Evolutionary conservation across 2,797 vertebrate species (phyloP).

Genomic region (Channa striata): DNA sequence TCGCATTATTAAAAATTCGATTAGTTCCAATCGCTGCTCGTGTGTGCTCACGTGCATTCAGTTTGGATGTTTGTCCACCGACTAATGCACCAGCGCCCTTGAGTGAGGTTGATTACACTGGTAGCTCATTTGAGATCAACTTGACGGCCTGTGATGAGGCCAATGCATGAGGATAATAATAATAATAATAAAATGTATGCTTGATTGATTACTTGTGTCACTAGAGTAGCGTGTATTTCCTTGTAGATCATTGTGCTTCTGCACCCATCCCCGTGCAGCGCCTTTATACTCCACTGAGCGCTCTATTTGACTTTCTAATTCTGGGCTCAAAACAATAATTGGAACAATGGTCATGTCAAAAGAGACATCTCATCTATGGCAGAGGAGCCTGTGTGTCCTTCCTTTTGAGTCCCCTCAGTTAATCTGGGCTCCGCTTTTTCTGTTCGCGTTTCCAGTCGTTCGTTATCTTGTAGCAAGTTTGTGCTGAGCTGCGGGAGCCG

Average conservation of each 20-base stretch:
- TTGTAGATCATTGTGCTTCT: conserved; percentile 42
- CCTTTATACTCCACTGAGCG: conserved; percentile 26
- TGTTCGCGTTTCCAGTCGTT: conserved; percentile 39
- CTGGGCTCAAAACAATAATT: conserved; percentile 44
- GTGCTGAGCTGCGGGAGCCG: conserved; percentile 17
- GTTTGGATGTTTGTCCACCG: background rate
- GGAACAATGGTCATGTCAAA: conserved; percentile 45
- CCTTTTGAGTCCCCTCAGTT: conserved; percentile 8
- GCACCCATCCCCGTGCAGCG: conserved; percentile 19
- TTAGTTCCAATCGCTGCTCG: conserved; percentile 16
- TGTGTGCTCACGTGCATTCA: conserved; percentile 5
- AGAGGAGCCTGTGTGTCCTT: too few relatives aligned
- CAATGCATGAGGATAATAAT: conserved; percentile 38
- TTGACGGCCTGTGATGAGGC: conserved; percentile 37
- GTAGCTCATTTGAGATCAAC: conserved; percentile 50
- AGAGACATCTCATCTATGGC: conserved; percentile 35
- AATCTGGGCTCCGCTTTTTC: conserved; percentile 31
- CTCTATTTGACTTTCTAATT: conserved; percentile 45
- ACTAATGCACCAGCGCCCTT: conserved; percentile 17
- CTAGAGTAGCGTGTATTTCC: conserved; percentile 27
- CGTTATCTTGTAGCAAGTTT: conserved; percentile 9
- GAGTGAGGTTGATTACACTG: conserved; percentile 32
- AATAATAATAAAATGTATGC: conserved; percentile 45
- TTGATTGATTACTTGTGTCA: conserved; percentile 43
- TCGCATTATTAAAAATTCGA: conserved; percentile 1